Conservation (phyloP, 1,140 invertebrate species). For the Neodiprion virginianus region DNA sequence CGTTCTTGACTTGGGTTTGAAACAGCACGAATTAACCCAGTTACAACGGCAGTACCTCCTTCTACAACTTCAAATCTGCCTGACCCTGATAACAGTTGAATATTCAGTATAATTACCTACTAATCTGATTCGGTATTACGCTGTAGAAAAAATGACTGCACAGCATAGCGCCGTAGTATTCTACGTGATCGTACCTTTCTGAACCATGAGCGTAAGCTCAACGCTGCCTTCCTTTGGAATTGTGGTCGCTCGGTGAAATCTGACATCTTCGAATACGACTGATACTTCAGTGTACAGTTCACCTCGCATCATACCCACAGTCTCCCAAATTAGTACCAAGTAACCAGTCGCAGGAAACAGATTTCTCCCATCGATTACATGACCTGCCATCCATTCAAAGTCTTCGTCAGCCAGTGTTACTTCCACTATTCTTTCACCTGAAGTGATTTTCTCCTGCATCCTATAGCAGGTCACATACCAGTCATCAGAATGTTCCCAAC, state of each 20-base stretch:
- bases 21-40: slow-evolving; percentile 70
- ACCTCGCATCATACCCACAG: slow-evolving; percentile 79
- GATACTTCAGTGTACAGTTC: slow-evolving; percentile 75
- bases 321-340: slow-evolving; percentile 85
- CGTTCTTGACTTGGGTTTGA: slow-evolving; percentile 55
- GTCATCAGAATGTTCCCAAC: slow-evolving; percentile 90
- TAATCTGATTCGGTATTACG: slow-evolving; percentile 3
- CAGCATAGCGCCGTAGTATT: neutral
- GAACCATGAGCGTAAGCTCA: slow-evolving; percentile 81
- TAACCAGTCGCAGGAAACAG: slow-evolving; percentile 92
- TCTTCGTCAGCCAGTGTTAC: slow-evolving; percentile 72
- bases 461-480: slow-evolving; percentile 72
- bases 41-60: slow-evolving; percentile 78
- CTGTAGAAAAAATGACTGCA: slow-evolving; percentile 9
- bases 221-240: slow-evolving; percentile 74
- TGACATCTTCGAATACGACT: slow-evolving; percentile 87
- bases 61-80: slow-evolving; percentile 71
- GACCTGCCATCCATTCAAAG: slow-evolving; percentile 80
- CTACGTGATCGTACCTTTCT: slow-evolving; percentile 67
- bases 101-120: neutral
- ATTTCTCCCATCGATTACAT: slow-evolving; percentile 87
- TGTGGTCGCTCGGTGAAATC: slow-evolving; percentile 83
- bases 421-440: slow-evolving; percentile 68
- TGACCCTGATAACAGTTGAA: slow-evolving; percentile 36
- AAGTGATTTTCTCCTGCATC: slow-evolving; percentile 68